A percentile compares a stretch with the other conserved stretches of the same genome.
These are phyloP conservation scores for Sylvia borin DNA, from an alignment of 2,797 vertebrate species.

Conservation along the genomic window DNA sequence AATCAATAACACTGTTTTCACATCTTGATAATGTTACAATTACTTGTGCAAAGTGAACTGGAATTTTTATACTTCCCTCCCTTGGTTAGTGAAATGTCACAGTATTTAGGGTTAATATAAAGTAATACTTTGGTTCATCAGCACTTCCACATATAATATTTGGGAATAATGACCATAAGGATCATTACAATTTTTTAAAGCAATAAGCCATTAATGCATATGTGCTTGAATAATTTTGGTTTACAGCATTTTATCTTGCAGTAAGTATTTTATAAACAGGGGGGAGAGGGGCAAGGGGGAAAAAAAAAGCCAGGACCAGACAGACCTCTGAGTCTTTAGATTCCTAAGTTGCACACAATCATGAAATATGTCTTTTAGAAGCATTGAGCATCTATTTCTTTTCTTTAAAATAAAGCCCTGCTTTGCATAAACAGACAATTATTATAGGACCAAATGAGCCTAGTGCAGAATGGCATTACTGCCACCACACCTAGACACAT, in stretches of 20 bases:
- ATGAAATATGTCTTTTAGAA: not conserved
- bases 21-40: not conserved
- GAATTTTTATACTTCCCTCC: not conserved
- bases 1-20: not conserved
- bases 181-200: not conserved
- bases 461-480: not conserved
- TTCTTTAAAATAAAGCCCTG: not conserved
- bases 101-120: not conserved
- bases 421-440: not conserved
- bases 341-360: not conserved
- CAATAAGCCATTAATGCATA: not conserved
- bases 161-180: not conserved
- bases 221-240: not conserved
- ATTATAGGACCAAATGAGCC: not conserved
- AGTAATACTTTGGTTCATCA: not conserved
- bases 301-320: not conserved
- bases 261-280: not conserved
- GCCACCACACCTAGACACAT: not conserved
- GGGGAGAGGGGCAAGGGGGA: rapidly evolving
- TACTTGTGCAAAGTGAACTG: not conserved
- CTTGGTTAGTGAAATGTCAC: not conserved
- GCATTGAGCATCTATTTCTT: not conserved
- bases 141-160: not conserved
- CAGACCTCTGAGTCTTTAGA: not conserved
- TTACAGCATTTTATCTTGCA: not conserved